Evolutionary conservation across 2,797 vertebrate genomes (phyloP).

Genomic region (Sciaenops ocellatus): DNA sequence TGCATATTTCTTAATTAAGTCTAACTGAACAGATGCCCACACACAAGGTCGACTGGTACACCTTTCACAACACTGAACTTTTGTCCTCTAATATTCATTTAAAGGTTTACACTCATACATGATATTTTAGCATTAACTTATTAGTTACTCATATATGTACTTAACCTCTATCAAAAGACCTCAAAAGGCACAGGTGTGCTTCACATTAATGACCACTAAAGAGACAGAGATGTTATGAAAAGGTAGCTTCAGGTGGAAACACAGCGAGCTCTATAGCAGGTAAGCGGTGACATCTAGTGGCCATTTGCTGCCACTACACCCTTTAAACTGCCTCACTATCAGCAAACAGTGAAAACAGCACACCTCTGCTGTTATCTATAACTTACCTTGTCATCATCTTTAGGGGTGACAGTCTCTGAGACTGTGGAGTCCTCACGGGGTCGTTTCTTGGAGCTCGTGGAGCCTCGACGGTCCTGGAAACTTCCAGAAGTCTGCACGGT

Average conservation of each 20-base stretch:
- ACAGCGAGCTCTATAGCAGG: not conserved
- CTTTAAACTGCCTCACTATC: rapidly evolving
- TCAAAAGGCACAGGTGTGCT: too few species aligned
- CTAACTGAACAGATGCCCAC: too few species aligned
- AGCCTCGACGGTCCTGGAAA: constrained; percentile 41
- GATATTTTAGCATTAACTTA: too few species aligned
- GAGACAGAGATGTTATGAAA: not conserved
- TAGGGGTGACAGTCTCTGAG: not conserved
- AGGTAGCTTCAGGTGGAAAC: not conserved
- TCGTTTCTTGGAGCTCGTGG: constrained; percentile 61
- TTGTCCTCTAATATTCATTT: too few species aligned
- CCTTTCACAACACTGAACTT: too few species aligned
- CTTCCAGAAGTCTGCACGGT: constrained; percentile 51
- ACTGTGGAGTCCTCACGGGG: constrained; percentile 35
- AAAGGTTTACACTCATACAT: too few species aligned
- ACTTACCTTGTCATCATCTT: constrained; percentile 56
- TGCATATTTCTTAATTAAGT: too few species aligned
- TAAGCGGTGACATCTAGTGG: constrained; percentile 59
- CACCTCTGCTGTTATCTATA: rapidly evolving
- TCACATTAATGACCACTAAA: too few species aligned
- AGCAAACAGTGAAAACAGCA: not conserved
- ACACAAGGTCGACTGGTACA: too few species aligned
- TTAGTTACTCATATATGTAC: too few species aligned
- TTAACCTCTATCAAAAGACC: too few species aligned
- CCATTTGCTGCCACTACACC: not conserved